Percentiles rank a stretch among this genome's conserved stretches.
Conservation (phyloP, 2,888 invertebrate genomes). For the Polia nebulosa region DNA sequence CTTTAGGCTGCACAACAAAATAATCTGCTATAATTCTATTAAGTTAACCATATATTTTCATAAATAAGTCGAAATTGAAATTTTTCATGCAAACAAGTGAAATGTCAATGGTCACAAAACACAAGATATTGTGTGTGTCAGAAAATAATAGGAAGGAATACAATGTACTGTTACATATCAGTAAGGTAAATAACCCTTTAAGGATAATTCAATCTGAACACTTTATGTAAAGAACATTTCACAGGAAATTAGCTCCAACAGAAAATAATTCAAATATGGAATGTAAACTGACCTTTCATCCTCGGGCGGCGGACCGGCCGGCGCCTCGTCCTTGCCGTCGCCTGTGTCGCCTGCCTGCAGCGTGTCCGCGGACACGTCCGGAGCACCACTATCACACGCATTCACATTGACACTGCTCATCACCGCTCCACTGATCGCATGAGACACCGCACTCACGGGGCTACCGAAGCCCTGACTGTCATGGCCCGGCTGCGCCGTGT, state of each 20-base stretch:
- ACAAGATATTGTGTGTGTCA: not conserved
- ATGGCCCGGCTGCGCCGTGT: constrained; percentile 81
- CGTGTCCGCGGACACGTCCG: constrained; percentile 79
- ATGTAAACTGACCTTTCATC: constrained; percentile 87
- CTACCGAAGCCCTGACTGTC: constrained; percentile 89
- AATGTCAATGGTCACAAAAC: not conserved
- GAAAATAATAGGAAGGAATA: not conserved
- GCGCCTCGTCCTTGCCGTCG: constrained; percentile 87
- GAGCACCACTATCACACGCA: constrained; percentile 87
- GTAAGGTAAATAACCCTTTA: constrained; percentile 1
- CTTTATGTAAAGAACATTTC: constrained; percentile 3
- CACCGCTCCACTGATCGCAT: constrained; percentile 86
- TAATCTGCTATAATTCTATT: not conserved
- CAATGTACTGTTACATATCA: not conserved
- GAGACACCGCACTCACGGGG: constrained; percentile 89
- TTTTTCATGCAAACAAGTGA: no score
- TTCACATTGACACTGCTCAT: constrained; percentile 88
- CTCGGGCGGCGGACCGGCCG: constrained; percentile 81
- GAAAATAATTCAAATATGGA: not conserved
- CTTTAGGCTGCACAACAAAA: not conserved
- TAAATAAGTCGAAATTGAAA: not conserved
- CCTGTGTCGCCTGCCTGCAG: constrained; percentile 83
- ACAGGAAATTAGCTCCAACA: constrained; percentile 3
- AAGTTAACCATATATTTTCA: not conserved
- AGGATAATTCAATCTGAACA: constrained; percentile 24